Base-by-base conservation (phyloP, 1,140 invertebrate genomes). In the Semibalanus balanoides region DNA sequence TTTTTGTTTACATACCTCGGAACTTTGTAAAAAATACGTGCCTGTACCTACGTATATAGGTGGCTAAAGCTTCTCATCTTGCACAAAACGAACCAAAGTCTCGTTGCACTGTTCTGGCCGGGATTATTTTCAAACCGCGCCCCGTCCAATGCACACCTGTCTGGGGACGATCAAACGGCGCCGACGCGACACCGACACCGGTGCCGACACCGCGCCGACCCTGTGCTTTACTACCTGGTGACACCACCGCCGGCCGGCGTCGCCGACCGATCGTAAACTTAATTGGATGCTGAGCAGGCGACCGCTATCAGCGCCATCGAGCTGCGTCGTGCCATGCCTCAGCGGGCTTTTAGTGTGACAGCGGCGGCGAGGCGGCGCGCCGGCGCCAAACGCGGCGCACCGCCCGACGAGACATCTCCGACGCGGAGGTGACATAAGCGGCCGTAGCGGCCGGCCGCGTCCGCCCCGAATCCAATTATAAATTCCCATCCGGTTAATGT, bases 301-400 rank as follows among this genome's bases (percentile, higher is more conserved):
- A 74, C 31, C 73, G 22, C 35, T 31, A 74, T 74, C 31, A 74
- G 31, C 35, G 11, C 11, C 31, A 40, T 31, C 73, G 11, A 14
- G 22, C 31, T 1, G 31, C 31, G 31, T 25, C 73, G 35, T 74
- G 22, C 35, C 11, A 74, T 74, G 76, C 69, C 19, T 77, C 51
- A 31, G n/a, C 76, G n/a, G 51, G 51, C 22, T 76, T 77, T 74
- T 77, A 77, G 40, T 77, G 35, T 22, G 35, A 31, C 27, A 64
- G 71, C 19, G 19, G 40, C 22, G 74, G 74, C 43, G 28, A 5
- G 31, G 31, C 70, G n/a, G 14, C 75, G 31, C 75, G 31, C 7
- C 69, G 28, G 14, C 28, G 43, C 22, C 74, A 40, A 35, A 31
- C 30, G 31, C 70, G 43, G 74, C 71, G 51, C 69, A 43, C 76